Evolutionary conservation across 2,888 invertebrate species (phyloP).

Genomic region (Allolobophora icterica): DNA sequence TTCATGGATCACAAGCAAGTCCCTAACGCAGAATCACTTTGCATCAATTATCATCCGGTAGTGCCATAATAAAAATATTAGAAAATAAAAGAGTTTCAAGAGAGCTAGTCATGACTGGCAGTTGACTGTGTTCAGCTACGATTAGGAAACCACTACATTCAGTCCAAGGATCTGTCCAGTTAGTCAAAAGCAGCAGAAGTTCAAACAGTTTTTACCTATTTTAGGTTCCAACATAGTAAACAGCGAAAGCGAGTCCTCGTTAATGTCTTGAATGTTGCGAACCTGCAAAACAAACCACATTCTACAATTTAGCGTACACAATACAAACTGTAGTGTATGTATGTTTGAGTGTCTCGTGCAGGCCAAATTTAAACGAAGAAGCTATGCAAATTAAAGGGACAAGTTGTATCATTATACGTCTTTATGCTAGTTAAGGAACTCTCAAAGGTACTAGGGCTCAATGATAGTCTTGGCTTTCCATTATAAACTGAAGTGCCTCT

Average conservation of each 20-base stretch:
- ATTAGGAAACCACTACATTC: not conserved
- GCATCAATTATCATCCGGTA: not conserved
- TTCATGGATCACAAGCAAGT: not conserved
- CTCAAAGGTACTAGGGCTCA: not conserved
- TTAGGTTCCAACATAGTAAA: conserved; percentile 84
- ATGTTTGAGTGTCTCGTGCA: not conserved
- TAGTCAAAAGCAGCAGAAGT: not conserved
- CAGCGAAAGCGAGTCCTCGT: conserved; percentile 77
- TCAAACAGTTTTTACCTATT: conserved; percentile 70
- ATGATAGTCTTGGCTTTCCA: not conserved
- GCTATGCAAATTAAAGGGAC: too few relatives aligned
- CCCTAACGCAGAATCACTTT: not conserved
- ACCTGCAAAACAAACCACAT: conserved; percentile 51
- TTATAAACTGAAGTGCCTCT: not conserved
- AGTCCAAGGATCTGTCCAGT: not conserved
- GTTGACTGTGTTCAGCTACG: not conserved
- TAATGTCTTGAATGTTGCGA: conserved; percentile 72
- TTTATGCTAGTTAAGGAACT: not conserved
- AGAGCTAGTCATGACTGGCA: not conserved
- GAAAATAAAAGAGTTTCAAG: too few relatives aligned
- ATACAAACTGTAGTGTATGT: not conserved
- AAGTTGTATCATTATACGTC: too few relatives aligned
- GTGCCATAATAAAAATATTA: not conserved
- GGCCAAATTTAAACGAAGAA: too few relatives aligned
- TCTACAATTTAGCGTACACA: not conserved